Evolutionary conservation across 2,888 invertebrate genomes (phyloP), one percentile per base, ranked within the genome.

Genomic region (Agonopterix heracliana): DNA sequence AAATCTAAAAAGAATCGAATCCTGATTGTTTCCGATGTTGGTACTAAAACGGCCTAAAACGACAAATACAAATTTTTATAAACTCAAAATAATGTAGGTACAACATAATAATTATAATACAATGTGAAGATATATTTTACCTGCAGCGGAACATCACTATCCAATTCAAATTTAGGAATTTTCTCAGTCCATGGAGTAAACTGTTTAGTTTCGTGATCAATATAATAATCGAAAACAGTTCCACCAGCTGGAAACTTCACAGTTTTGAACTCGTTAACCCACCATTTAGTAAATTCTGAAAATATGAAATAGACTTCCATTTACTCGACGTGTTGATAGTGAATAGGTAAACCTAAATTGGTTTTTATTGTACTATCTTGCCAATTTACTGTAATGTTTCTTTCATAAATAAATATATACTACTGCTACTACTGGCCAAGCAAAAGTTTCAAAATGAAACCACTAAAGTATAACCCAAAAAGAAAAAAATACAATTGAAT

Each of bases 201-300:
- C 63, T 95, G 94, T 78, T 97, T 97, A 0, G 95, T 94, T 80
- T 98, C 98, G 41, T 92, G 78, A 74, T 98, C 98, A 69, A 98
- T 94, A 76, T 92, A 98, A 75, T 94, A 98, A 85, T 98, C 98
- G 71, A 98, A 98, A 5, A 98, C 97, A 1, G 97, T 97, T 3
- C 97, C 98, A 51, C 95, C 94, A 47, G 92, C 62, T 1, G 98
- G 98, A 78, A 98, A 98, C 80, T 96, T 97, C 2, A 98, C 91
- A 17, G 94, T 94, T 83, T 98, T 98, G 80, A 98, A 98, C 79
- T 98, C 98, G 70, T 96, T 97, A 10, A 94, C 90, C 96, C 98
- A 98, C 98, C 98, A 98, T 89, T 98, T 98, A 42, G 97, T 96
- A 77, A 98, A 98, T 78, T 98, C 95, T 61, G 89, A 71, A 67